These are phyloP conservation scores for Melanostigma gelatinosum DNA, from an alignment of 2,113 vertebrate species.

Conservation along the genomic window DNA sequence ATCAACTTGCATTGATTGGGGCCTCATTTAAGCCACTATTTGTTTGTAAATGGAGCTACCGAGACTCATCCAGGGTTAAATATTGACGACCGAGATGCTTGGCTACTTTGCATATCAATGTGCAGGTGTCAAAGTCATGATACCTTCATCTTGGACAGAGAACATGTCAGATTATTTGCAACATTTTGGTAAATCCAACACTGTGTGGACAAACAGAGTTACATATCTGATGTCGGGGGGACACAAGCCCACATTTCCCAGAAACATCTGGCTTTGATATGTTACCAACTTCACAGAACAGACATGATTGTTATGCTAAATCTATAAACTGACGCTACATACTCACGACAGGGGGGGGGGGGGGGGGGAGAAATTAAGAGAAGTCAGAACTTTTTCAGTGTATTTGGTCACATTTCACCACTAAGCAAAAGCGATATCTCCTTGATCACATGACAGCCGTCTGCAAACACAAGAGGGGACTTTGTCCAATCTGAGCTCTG, in stretches of 20 bases:
- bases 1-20: conserved; percentile 86
- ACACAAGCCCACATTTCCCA: conserved; percentile 41
- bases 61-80: conserved; percentile 68
- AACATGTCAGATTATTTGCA: conserved; percentile 23
- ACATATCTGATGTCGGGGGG: conserved; percentile 6
- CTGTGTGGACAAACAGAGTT: conserved; percentile 18
- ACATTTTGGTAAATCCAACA: conserved; percentile 24
- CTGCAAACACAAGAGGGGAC: conserved; percentile 75
- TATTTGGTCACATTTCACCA: conserved; percentile 26
- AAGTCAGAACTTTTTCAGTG: neutral
- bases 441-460: conserved; percentile 47
- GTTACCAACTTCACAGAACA: neutral
- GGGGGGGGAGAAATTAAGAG: neutral
- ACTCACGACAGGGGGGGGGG: neutral
- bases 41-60: conserved; percentile 74
- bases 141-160: conserved; percentile 12
- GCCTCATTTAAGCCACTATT: conserved; percentile 75
- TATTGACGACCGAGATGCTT: conserved; percentile 33
- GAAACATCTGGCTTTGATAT: conserved; percentile 31
- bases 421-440: conserved; percentile 30
- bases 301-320: neutral
- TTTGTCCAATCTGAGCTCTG: conserved; percentile 70
- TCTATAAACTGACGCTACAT: neutral
- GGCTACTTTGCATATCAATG: conserved; percentile 28
- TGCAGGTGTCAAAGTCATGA: conserved; percentile 17